Conservation (phyloP, 2,888 invertebrate genomes). For the Meliscaeva auricollis region DNA sequence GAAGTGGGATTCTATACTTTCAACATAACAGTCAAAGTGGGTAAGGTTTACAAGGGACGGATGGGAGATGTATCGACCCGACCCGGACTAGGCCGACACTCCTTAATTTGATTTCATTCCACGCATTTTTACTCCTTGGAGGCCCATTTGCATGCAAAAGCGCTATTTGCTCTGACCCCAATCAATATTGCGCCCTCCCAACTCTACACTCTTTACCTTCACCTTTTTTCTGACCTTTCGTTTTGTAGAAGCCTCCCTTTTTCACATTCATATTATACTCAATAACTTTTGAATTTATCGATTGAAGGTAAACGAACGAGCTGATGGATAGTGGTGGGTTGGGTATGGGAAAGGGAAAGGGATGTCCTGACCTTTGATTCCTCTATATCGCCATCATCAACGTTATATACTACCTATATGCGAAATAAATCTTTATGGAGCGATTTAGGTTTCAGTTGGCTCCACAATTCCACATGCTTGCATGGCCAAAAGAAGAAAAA, state of each 20-base stretch:
- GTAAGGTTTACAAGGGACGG: neutral
- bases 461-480: slow-evolving; percentile 20
- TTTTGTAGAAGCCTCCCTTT: slow-evolving; percentile 37
- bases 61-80: slow-evolving; percentile 8
- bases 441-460: slow-evolving; percentile 46
- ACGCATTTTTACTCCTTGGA: slow-evolving; percentile 37
- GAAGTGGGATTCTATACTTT: slow-evolving; percentile 38
- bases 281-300: slow-evolving; percentile 70
- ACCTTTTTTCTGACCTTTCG: slow-evolving; percentile 30
- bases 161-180: slow-evolving; percentile 64
- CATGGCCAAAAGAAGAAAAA: slow-evolving; percentile 8
- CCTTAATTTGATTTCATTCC: slow-evolving; percentile 59
- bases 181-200: slow-evolving; percentile 53
- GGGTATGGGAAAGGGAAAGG: slow-evolving; percentile 11
- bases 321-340: too few relatives aligned
- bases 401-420: slow-evolving; percentile 42
- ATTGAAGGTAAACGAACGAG: slow-evolving; percentile 27
- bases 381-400: slow-evolving; percentile 54
- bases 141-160: slow-evolving; percentile 68
- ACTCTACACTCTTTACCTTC: neutral
- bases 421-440: slow-evolving; percentile 63
- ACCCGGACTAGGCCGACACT: slow-evolving; percentile 31
- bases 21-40: slow-evolving; percentile 6
- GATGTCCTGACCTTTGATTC: slow-evolving; percentile 71
- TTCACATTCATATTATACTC: slow-evolving; percentile 28